A percentile compares a stretch with the other conserved stretches of the same genome.
Conservation (phyloP, 2,797 vertebrate genomes). For the Mus caroli region DNA sequence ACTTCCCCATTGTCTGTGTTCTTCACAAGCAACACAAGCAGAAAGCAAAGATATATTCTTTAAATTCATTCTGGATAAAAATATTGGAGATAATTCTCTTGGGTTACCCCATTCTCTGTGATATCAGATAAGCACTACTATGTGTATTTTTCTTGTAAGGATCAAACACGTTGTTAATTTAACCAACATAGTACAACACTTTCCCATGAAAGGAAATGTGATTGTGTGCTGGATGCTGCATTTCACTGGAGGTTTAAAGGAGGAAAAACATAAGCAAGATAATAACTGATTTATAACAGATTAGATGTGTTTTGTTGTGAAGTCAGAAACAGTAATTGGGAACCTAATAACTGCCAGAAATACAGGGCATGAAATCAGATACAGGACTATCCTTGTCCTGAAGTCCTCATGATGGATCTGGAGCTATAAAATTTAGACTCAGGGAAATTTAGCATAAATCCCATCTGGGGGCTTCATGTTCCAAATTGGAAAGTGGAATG, state of each 20-base stretch:
- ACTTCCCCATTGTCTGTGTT: background rate
- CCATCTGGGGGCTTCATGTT: background rate
- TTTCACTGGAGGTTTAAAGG: background rate
- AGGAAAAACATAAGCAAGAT: background rate
- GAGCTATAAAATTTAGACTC: background rate
- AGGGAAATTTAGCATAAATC: background rate
- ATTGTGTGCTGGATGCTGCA: background rate
- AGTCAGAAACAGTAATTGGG: background rate
- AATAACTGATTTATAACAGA: background rate
- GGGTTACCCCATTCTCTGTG: background rate
- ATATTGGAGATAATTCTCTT: constrained; percentile 14
- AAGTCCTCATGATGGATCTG: background rate
- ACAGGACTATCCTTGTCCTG: background rate
- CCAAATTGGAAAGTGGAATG: background rate
- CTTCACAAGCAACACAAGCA: background rate
- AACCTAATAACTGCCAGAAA: background rate
- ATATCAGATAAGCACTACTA: background rate
- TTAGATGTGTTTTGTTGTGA: background rate
- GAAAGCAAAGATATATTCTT: constrained; percentile 3
- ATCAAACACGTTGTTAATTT: constrained; percentile 38
- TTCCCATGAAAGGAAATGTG: background rate
- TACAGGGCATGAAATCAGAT: background rate
- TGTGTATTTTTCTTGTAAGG: background rate
- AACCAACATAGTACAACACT: background rate
- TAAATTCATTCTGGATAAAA: background rate